These are phyloP conservation scores for Hypsopygia costalis DNA, from an alignment of 2,888 invertebrate genomes.

Conservation along the genomic window DNA sequence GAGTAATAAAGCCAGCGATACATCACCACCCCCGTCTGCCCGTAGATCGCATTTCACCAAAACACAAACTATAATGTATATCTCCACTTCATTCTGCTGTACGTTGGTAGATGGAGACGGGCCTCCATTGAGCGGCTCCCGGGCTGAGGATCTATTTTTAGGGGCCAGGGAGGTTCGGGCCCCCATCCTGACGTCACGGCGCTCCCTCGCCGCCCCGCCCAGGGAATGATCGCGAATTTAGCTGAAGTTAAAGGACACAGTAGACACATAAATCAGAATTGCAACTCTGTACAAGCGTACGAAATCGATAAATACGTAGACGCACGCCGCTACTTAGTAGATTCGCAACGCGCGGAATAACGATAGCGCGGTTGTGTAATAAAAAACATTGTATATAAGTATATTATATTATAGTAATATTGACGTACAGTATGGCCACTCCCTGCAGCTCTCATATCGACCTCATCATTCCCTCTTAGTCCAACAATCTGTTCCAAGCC, in stretches of 20 bases:
- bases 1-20: slow-evolving; percentile 10
- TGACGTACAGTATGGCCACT: too few species aligned
- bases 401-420: too few species aligned
- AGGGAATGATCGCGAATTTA: slow-evolving; percentile 41
- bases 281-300: too few species aligned
- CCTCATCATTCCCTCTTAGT: too few species aligned
- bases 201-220: slow-evolving; percentile 30
- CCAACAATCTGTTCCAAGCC: too few species aligned
- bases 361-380: too few species aligned
- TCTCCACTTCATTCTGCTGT: slow-evolving; percentile 24
- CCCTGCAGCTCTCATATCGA: too few species aligned
- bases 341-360: too few species aligned
- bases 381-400: too few species aligned
- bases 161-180: slow-evolving; percentile 47
- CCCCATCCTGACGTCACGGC: slow-evolving; percentile 48
- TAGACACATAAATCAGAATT: too few species aligned
- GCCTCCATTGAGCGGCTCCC: slow-evolving; percentile 68
- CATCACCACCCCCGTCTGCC: slow-evolving; percentile 2
- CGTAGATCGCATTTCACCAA: slow-evolving; percentile 8
- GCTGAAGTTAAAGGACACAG: slow-evolving; percentile 25
- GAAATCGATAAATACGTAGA: too few species aligned
- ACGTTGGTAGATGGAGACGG: slow-evolving; percentile 17
- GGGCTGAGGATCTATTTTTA: slow-evolving; percentile 70
- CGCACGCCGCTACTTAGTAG: too few species aligned
- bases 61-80: slow-evolving; percentile 15